These are phyloP conservation scores for Pantala flavescens DNA, from an alignment of 1,140 invertebrate genomes.

Conservation along the genomic window DNA sequence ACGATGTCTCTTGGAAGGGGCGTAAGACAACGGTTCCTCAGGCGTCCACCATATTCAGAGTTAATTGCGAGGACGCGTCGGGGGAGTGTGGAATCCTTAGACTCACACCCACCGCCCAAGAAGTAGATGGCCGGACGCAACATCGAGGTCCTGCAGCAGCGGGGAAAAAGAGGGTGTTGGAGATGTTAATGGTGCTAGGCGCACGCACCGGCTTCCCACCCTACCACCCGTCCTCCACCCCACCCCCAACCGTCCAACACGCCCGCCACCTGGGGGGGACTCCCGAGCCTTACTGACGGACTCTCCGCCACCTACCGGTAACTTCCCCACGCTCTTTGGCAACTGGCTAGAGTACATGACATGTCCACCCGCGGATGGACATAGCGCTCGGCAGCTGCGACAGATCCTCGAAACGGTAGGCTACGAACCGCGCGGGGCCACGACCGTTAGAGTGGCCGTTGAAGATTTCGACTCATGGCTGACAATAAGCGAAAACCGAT, in stretches of 20 bases:
- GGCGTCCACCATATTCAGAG: not conserved
- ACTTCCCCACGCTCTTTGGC: not conserved
- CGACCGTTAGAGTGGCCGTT: too few species aligned
- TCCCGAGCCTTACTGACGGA: not conserved
- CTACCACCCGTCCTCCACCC: not conserved
- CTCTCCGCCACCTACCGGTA: constrained; percentile 1
- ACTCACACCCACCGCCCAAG: not conserved
- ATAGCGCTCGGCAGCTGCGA: too few species aligned
- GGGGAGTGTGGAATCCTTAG: not conserved
- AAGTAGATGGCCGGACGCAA: not conserved
- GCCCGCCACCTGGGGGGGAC: not conserved
- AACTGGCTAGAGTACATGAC: not conserved
- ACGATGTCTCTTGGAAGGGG: too few species aligned
- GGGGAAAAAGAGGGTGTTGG: not conserved
- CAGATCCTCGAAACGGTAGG: too few species aligned
- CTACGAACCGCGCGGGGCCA: too few species aligned
- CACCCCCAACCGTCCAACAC: too few species aligned
- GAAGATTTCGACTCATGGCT: too few species aligned
- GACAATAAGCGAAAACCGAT: too few species aligned
- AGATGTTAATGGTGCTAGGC: not conserved
- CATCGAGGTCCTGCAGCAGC: not conserved
- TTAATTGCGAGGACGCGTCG: not conserved
- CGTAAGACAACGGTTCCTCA: too few species aligned
- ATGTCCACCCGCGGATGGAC: too few species aligned
- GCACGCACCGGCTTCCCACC: not conserved